A percentile compares a stretch with the other conserved stretches of the same genome.
Conservation (phyloP, 1,140 invertebrate species). For the Musca domestica region DNA sequence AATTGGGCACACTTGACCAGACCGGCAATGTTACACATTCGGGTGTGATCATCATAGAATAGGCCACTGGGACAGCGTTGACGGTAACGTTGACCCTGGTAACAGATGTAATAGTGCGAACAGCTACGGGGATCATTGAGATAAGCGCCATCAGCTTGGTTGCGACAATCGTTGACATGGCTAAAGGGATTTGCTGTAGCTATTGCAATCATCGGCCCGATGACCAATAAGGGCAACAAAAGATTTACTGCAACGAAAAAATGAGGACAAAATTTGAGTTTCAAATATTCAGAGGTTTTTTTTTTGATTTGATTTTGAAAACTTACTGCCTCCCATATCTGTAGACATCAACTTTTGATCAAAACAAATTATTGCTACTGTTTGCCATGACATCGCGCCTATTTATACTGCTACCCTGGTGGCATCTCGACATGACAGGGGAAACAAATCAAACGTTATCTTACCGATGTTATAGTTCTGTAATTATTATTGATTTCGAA, state of each 20-base stretch:
- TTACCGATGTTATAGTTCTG: too few relatives aligned
- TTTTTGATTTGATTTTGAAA: too few relatives aligned
- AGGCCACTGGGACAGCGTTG: not conserved
- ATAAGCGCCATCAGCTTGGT: not conserved
- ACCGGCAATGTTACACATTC: not conserved
- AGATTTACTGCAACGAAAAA: constrained; percentile 2
- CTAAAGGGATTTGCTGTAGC: not conserved
- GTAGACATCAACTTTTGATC: too few relatives aligned
- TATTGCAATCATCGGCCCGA: not conserved
- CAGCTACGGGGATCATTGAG: not conserved
- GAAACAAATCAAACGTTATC: too few relatives aligned
- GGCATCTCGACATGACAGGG: too few relatives aligned
- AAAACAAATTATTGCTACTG: too few relatives aligned
- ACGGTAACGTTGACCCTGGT: not conserved
- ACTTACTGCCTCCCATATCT: too few relatives aligned
- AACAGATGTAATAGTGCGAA: not conserved
- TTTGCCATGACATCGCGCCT: too few relatives aligned
- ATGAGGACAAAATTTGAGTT: too few relatives aligned
- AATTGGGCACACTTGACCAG: not conserved
- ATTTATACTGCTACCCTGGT: too few relatives aligned
- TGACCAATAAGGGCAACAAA: not conserved
- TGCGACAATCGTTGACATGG: not conserved
- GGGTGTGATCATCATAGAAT: not conserved
- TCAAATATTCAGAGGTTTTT: too few relatives aligned
- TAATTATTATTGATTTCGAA: too few relatives aligned